phyloP scores from a whole-genome alignment of 2,113 vertebrate genomes.

The Macaca nemestrina region DNA sequence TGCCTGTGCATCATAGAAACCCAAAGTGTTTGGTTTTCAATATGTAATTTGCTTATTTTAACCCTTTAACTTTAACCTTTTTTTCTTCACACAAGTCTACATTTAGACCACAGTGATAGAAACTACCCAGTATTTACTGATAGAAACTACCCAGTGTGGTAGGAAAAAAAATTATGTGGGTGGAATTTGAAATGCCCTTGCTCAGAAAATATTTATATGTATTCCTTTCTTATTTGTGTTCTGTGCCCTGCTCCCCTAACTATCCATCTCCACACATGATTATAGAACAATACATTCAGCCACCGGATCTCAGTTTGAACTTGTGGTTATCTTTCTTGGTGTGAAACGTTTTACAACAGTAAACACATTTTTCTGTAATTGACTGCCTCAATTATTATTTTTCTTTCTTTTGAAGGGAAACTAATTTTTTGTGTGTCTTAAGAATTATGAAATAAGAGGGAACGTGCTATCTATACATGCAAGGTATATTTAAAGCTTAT shows the following conservation, averaged over 20 bases:
- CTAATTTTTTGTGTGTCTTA: neutral
- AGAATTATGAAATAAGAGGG: neutral
- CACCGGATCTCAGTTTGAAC: neutral
- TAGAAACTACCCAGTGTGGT: neutral
- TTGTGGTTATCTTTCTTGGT: neutral
- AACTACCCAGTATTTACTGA: neutral
- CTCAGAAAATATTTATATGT: neutral
- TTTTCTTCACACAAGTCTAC: neutral
- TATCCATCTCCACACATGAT: neutral
- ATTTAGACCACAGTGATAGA: neutral
- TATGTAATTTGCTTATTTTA: neutral
- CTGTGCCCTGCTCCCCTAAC: neutral
- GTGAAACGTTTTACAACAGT: conserved; percentile 14
- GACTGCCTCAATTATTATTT: neutral
- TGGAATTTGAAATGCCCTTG: neutral
- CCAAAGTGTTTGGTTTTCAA: neutral
- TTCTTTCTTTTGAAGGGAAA: conserved; percentile 2
- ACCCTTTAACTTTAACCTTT: neutral
- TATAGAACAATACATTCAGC: neutral
- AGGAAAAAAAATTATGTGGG: neutral
- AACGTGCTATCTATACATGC: neutral
- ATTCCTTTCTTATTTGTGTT: neutral
- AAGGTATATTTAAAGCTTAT: neutral
- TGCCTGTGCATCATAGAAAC: neutral
- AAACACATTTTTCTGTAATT: conserved; percentile 2